Base-by-base conservation (phyloP, 1,140 invertebrate genomes). In the Uloborus diversus region DNA sequence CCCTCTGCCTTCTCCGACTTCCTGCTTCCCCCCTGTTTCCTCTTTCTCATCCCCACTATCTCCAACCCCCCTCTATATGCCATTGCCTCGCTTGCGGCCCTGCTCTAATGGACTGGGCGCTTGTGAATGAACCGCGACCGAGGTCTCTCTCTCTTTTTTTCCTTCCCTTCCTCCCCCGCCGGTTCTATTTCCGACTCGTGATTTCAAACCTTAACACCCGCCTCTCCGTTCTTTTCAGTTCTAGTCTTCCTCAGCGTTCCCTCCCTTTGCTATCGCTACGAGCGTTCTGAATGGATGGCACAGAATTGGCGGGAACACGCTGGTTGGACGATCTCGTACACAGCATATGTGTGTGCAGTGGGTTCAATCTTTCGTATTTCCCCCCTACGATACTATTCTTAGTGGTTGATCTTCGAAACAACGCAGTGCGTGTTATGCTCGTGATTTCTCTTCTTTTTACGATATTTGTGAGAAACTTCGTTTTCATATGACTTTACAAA, bases 41-140 rank as follows among this genome's bases (percentile, higher is more conserved):
- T 42, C 37, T 42, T 1, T 37, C 69, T 30, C 49, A 2, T 14
- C n/a, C 28, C 9, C 13, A 35, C 13, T 27, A 51, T 37, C 17
- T 51, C 28, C 30, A 42, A 13, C 68, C 64, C 56, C 56, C 56
- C 35, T 25, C 20, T 37, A 1, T 27, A 5, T 69, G 28, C 57
- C 37, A n/a, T 66, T 35, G 62, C 47, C 23, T 53, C 33, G 42
- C 49, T 56, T 47, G 25, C n/a, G 47, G 47, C 17, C 17, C 30
- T n/a, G 14, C n/a, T 53, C 27, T 78, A 66, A 78, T 78, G 73
- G 73, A 78, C 73, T 66, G 73, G 13, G 61, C 73, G 35, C 33
- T 62, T 49, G 70, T 73, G 70, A 73, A 73, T 73, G 70, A 62
- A 73, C 69, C 33, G 11, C 25, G 28, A 27, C 33, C 69, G 69